Evolutionary conservation across 2,797 vertebrate genomes (phyloP), one percentile per base, ranked within the genome.

Genomic region (Pseudomugil tenellus): DNA sequence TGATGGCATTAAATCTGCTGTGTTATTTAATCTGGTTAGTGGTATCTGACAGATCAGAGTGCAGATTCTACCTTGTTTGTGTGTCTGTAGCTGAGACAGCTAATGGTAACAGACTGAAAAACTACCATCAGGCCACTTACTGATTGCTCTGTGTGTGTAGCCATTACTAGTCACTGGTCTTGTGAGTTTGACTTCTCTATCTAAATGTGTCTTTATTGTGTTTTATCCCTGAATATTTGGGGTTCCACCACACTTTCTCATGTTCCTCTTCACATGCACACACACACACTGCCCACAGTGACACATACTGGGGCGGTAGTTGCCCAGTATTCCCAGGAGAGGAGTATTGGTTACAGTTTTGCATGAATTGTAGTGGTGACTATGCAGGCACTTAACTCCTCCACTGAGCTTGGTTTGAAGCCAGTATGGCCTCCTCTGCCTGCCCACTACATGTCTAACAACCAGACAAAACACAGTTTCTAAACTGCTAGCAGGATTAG

Each of bases 371-470:
- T 67, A 72, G 78, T 11, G 65, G 74, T 84, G 86, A 84, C 86
- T 83, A 66, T 58, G 62, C 72, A 82, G 81, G 84, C 85, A 80
- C 70, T 85, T 66, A 69, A 80, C 72, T 86, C 77, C 75, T 67
- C 69, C 6, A 13, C 74, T 58, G 67, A 69, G 67, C 74, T 61
- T 19, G 41, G 66, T 60, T 68, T 51, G 58, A 70, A 84, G 70
- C 70, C 67, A 65, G 72, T 71, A 74, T 66, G 75, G 70, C 74
- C 59, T 63, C 74, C 2, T 39, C 64, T 4, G 56, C 67, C 53
- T 4, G n/a, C 51, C 72, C 48, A 64, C 69, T 64, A 61, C 65
- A 73, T 74, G 72, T 69, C 11, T 51, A 19, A 39, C 54, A 48
- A 26, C 31, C 72, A 86, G 81, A 84, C 83, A 76, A 59, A 83